A percentile compares a stretch with the other conserved stretches of the same genome.
Evolutionary conservation across 2,797 vertebrate genomes (phyloP).

Genomic region (Labroides dimidiatus): DNA sequence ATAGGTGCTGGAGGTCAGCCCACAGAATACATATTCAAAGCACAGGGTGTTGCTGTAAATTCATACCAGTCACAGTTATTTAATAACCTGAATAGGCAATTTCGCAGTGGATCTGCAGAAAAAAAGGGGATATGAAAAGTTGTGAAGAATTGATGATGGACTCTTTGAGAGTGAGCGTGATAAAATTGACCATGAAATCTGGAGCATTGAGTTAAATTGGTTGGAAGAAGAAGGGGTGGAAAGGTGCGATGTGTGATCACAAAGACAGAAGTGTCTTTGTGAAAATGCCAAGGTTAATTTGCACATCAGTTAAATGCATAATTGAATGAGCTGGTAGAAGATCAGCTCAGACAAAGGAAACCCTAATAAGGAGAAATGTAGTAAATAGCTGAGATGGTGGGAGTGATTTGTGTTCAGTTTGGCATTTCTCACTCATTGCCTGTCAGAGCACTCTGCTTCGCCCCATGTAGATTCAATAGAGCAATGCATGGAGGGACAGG

Average conservation of each 20-base stretch:
- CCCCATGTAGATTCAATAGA: neutral
- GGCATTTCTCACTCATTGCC: slow-evolving; percentile 37
- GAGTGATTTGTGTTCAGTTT: slow-evolving; percentile 56
- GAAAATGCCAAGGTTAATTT: slow-evolving; percentile 83
- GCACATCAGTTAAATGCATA: slow-evolving; percentile 81
- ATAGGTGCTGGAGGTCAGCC: slow-evolving; percentile 86
- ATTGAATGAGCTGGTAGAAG: slow-evolving; percentile 72
- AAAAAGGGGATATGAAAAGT: slow-evolving; percentile 86
- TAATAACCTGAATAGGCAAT: slow-evolving; percentile 85
- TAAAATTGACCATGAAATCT: slow-evolving; percentile 90
- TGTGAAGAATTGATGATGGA: slow-evolving; percentile 87
- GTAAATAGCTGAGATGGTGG: slow-evolving; percentile 57
- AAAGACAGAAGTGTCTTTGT: slow-evolving; percentile 78
- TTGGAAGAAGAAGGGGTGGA: slow-evolving; percentile 73
- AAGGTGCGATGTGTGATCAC: slow-evolving; percentile 72
- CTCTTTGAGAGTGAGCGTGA: slow-evolving; percentile 83
- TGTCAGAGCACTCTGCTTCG: neutral
- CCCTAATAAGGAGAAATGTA: slow-evolving; percentile 67
- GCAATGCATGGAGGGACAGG: neutral
- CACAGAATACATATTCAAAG: slow-evolving; percentile 80
- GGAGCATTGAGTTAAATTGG: slow-evolving; percentile 85
- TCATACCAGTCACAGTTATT: slow-evolving; percentile 84
- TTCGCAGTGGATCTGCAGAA: slow-evolving; percentile 83
- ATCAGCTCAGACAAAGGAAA: slow-evolving; percentile 74
- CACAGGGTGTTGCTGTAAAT: slow-evolving; percentile 72